Conservation (phyloP, 2,797 vertebrate species). For the Tokudaia tokunoshimensis region DNA sequence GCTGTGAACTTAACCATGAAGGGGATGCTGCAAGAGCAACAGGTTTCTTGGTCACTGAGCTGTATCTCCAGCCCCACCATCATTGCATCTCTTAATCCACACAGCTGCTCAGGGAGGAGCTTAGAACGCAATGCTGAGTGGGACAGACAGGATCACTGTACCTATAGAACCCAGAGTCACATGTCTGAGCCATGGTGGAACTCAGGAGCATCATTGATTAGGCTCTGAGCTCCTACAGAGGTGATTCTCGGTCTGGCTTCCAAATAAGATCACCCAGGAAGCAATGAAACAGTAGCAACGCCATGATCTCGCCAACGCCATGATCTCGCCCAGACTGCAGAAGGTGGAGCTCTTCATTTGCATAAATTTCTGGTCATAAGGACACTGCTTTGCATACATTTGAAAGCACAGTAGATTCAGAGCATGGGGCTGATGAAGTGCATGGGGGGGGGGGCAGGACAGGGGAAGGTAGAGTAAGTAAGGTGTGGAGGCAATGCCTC, state of each 20-base stretch:
- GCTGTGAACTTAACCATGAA: neutral
- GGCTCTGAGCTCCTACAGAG: neutral
- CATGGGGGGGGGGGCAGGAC: too few species aligned
- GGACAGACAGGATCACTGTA: accelerated
- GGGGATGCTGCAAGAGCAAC: neutral
- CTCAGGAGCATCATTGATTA: accelerated
- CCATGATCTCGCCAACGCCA: too few species aligned
- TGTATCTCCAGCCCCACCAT: neutral
- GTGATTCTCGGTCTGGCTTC: neutral
- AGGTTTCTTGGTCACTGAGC: neutral
- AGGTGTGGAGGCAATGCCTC: too few species aligned
- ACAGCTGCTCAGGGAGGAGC: neutral
- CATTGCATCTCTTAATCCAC: neutral
- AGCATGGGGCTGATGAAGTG: neutral
- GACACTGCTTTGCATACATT: too few species aligned
- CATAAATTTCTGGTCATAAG: neutral
- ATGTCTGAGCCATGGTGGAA: too few species aligned
- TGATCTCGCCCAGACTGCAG: neutral
- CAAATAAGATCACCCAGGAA: neutral
- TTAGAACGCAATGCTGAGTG: accelerated
- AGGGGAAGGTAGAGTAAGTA: too few species aligned
- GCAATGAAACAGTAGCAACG: accelerated
- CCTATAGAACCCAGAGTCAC: neutral
- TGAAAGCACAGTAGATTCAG: neutral
- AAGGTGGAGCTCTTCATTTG: neutral